Base-by-base conservation (phyloP, 2,797 vertebrate species). In the Oreochromis mossambicus region DNA sequence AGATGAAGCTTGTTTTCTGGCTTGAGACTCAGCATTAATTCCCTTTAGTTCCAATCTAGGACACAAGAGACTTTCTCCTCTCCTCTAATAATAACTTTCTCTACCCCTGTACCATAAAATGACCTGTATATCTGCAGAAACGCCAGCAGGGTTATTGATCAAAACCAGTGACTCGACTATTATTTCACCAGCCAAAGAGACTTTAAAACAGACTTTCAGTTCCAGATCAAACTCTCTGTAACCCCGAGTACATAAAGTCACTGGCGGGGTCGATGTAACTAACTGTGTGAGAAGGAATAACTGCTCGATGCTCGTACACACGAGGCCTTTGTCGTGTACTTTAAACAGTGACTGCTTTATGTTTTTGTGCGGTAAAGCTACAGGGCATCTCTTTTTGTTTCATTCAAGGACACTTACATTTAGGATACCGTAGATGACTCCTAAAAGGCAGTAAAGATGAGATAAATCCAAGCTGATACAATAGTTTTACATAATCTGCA, bases 1-100 rank as follows among this genome's bases (percentile, higher is more conserved):
- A 17, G 68, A 77, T 26, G 77, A 89, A 77, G 82, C 83, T 83
- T 63, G 79, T 87, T 78, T 88, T 73, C 77, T 68, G 63, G 0
- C 63, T 3, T 2, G 8, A 68, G 0, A 38, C 38, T 24, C 38
- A 86, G 56, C 24, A 50, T 76, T 56, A 56, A 26, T 83, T 84
- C 80, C 84, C 24, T 51, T 87, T 15, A 63, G 11, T 78, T 81
- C 68, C 50, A 70, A 87, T 90, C 77, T 79, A 41, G 38, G 38
- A 41, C 38, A 12, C 11, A 58, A 34, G 56, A 1, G 2, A 34
- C 15, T 58, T 32, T 61, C n/a, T 52, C 5, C 8, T 63, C 80
- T 77, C 77, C 51, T 70, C 83, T 90, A 83, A 87, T 87, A 88
- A 87, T 81, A 73, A 48, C 68, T 48, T 29, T 29, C 38, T 70